phyloP scores from a whole-genome alignment of 1,140 invertebrate species.

The Drosophila lacertosa region DNA sequence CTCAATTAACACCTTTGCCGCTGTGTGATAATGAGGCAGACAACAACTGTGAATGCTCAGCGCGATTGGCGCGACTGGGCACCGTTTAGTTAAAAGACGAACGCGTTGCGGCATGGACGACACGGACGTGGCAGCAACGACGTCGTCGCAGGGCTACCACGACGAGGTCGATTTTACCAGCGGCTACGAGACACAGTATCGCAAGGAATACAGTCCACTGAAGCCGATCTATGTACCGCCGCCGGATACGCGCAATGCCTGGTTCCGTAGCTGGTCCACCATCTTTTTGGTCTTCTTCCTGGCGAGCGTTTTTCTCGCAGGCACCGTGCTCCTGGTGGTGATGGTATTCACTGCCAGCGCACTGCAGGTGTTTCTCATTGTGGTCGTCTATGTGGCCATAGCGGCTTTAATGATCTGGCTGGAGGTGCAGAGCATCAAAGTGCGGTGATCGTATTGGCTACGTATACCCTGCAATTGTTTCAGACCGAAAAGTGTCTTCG shows the following conservation, averaged over 20 bases:
- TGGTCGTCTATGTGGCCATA: conserved; percentile 57
- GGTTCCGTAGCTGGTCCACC: conserved; percentile 65
- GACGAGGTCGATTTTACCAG: conserved; percentile 79
- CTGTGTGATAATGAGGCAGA: conserved; percentile 69
- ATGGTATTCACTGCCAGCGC: conserved; percentile 63
- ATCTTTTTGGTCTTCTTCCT: conserved; percentile 64
- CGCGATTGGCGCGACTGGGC: conserved; percentile 25
- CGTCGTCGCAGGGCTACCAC: conserved; percentile 26
- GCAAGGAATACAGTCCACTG: conserved; percentile 69
- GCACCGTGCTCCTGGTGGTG: conserved; percentile 57
- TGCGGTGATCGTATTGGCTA: conserved; percentile 48
- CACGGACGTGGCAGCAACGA: conserved; percentile 53
- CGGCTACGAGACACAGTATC: conserved; percentile 76
- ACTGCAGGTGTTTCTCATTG: conserved; percentile 56
- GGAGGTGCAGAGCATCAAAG: conserved; percentile 69
- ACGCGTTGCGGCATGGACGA: conserved; percentile 68
- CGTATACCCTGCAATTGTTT: background rate
- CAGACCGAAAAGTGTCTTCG: conserved; percentile 18
- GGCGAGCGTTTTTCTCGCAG: conserved; percentile 52
- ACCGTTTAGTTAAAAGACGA: conserved; percentile 50
- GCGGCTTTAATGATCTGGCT: conserved; percentile 63
- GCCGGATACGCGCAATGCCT: conserved; percentile 61
- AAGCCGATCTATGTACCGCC: conserved; percentile 56
- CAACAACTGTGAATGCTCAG: conserved; percentile 37
- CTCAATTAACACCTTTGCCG: conserved; percentile 73